Percentiles rank a stretch among this genome's conserved stretches.
Evolutionary conservation across 2,113 vertebrate species (phyloP).

Genomic region (Vimba vimba): DNA sequence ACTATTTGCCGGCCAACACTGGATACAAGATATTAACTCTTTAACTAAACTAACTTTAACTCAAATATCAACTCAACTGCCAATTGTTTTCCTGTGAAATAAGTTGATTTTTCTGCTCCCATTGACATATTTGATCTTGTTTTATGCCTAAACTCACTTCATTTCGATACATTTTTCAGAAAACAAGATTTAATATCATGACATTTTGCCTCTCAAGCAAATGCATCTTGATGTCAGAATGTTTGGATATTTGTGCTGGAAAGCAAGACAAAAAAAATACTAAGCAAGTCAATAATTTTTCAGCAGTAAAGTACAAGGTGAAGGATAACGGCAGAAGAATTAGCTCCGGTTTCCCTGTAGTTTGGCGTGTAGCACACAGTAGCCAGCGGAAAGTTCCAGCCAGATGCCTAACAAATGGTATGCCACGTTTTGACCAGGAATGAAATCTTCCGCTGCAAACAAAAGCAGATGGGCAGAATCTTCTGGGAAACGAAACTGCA

Average conservation of each 20-base stretch:
- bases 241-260: no score
- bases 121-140: neutral
- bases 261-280: no score
- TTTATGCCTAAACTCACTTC: neutral
- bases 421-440: slow-evolving; percentile 57
- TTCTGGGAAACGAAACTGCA: slow-evolving; percentile 33
- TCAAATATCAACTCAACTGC: no score
- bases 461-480: slow-evolving; percentile 46
- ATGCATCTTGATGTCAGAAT: no score
- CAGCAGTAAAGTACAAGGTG: neutral
- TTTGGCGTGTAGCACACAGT: slow-evolving; percentile 58
- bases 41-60: no score
- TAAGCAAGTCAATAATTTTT: no score
- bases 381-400: slow-evolving; percentile 63
- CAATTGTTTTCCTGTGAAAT: neutral
- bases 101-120: neutral
- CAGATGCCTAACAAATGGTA: slow-evolving; percentile 52
- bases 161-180: no score
- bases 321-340: slow-evolving; percentile 46
- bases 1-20: slow-evolving; percentile 41
- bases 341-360: slow-evolving; percentile 50
- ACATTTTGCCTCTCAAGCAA: no score
- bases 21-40: no score
- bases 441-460: slow-evolving; percentile 52
- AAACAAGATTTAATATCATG: no score